Evolutionary conservation across 92 coral and sea anemone genomes (phyloP).

Genomic region (Epizoanthus scotinus): DNA sequence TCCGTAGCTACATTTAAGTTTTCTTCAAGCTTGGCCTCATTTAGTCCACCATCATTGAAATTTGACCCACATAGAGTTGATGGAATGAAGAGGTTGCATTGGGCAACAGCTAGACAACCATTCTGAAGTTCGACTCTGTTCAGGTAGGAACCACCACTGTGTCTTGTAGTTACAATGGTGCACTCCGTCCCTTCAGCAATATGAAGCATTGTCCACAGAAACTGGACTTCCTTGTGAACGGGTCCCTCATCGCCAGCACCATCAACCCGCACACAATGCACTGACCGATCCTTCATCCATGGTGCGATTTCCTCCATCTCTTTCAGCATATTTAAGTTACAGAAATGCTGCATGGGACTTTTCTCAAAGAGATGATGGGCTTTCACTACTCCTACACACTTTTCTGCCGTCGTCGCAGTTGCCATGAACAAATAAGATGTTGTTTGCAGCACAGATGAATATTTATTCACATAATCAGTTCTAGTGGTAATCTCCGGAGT

Average conservation of each 20-base stretch:
- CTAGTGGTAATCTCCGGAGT: conserved; percentile 35
- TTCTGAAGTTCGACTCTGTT: conserved; percentile 39
- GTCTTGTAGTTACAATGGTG: conserved; percentile 45
- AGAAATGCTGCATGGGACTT: conserved; percentile 30
- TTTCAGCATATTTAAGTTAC: conserved; percentile 22
- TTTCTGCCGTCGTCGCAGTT: conserved; percentile 14
- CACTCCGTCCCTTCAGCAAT: conserved; percentile 2
- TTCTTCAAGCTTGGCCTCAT: conserved; percentile 29
- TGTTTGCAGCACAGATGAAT: conserved; percentile 36
- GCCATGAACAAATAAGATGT: conserved; percentile 24
- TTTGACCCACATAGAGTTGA: conserved; percentile 52
- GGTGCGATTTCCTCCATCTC: not conserved
- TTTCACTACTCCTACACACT: conserved; percentile 39
- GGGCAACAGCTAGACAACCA: conserved; percentile 44
- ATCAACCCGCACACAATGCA: conserved; percentile 31
- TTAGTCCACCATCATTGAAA: conserved; percentile 38
- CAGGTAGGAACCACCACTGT: conserved; percentile 52
- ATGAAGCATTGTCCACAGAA: conserved; percentile 19
- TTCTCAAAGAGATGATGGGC: conserved; percentile 31
- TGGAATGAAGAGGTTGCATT: conserved; percentile 33
- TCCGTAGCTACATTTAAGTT: conserved; percentile 30
- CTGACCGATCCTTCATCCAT: conserved; percentile 9
- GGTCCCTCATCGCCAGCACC: conserved; percentile 42
- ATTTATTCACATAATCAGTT: conserved; percentile 46
- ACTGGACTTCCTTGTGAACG: conserved; percentile 23